Base-by-base conservation (phyloP, 1,140 invertebrate genomes). In the Trichomalopsis sarcophagae region DNA sequence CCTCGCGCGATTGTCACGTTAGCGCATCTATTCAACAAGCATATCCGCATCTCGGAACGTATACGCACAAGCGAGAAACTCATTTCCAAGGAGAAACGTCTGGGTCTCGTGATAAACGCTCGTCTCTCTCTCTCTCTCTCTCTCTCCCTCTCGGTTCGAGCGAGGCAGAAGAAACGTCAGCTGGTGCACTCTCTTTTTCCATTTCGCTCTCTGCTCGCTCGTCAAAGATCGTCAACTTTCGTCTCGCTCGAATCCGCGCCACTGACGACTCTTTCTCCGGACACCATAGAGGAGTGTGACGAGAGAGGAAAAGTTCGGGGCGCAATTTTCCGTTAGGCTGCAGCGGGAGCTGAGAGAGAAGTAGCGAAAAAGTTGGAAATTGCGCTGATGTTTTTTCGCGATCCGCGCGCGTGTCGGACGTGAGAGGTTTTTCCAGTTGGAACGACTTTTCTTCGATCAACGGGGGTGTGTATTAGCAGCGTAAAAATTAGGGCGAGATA, bases 361-460 rank as follows among this genome's bases (percentile, higher is more conserved):
- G 88, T 89, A 91, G 89, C 89, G 89, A 89, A 90, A 92, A 92
- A 91, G 90, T 93, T 92, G 88, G 90, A 90, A 90, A 91, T 92
- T 89, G 90, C 88, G 89, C 90, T 88, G 87, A n/a, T 33, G 30
- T n/a, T 81, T 81, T 27, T 81, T 89, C 84, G 44, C 74, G 40
- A n/a, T 78, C 68, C 62, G 79, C 47, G 17, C 78, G 55, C 3
- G n/a, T 10, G 21, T n/a, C 6, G 0, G 17, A 17, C 44, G 73
- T 36, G 55, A 27, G 73, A 76, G 66, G 40, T 71, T 81, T 71
- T 68, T 27, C 55, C 0, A 40, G 9, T 69, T 69, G 21, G 6
- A 69, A n/a, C 11, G 17, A 55, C 13, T 55, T 55, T 55, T 55
- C 50, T 55, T 55, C 11, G 50, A 55, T 17, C 13, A 55, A 14